A percentile compares a stretch with the other conserved stretches of the same genome.
phyloP scores from a whole-genome alignment of 2,888 invertebrate species.

The Platycheirus albimanus region DNA sequence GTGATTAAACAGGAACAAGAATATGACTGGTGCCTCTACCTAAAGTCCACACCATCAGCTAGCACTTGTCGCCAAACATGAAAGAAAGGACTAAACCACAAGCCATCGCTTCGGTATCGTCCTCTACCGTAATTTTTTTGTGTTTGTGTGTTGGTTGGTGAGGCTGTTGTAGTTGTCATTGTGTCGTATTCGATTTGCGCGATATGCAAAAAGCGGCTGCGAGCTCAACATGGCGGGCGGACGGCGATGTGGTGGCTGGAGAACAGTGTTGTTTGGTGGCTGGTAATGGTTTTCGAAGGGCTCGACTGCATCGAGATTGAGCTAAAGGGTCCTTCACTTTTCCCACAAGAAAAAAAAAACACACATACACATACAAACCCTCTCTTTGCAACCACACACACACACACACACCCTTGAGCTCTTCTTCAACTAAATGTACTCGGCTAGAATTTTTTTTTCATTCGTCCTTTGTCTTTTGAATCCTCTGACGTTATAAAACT shows the following conservation, averaged over 20 bases:
- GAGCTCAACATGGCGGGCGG: no score
- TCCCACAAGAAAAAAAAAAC: slow-evolving; percentile 29
- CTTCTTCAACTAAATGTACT: slow-evolving; percentile 74
- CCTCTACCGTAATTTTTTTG: background rate
- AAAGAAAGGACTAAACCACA: slow-evolving; percentile 64
- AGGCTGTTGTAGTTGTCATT: slow-evolving; percentile 50
- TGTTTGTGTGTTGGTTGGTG: slow-evolving; percentile 16
- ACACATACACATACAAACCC: slow-evolving; percentile 27
- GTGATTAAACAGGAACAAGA: slow-evolving; percentile 77
- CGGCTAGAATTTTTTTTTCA: slow-evolving; percentile 43
- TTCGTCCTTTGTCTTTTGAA: slow-evolving; percentile 72
- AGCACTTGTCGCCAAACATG: slow-evolving; percentile 65
- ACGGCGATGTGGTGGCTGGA: background rate
- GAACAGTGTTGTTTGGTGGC: slow-evolving; percentile 17
- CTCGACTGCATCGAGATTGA: slow-evolving; percentile 62
- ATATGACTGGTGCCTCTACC: slow-evolving; percentile 66
- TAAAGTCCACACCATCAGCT: slow-evolving; percentile 63
- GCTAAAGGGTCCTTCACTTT: slow-evolving; percentile 68
- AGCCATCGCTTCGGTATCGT: slow-evolving; percentile 24
- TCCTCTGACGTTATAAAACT: slow-evolving; percentile 70
- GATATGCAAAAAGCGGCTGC: slow-evolving; percentile 42
- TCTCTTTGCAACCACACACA: no score
- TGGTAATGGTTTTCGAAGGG: slow-evolving; percentile 70
- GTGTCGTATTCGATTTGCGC: slow-evolving; percentile 68
- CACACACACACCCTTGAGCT: slow-evolving; percentile 58